These are phyloP conservation scores for Drosophila rufa DNA, from an alignment of 1,140 invertebrate genomes.

Conservation along the genomic window DNA sequence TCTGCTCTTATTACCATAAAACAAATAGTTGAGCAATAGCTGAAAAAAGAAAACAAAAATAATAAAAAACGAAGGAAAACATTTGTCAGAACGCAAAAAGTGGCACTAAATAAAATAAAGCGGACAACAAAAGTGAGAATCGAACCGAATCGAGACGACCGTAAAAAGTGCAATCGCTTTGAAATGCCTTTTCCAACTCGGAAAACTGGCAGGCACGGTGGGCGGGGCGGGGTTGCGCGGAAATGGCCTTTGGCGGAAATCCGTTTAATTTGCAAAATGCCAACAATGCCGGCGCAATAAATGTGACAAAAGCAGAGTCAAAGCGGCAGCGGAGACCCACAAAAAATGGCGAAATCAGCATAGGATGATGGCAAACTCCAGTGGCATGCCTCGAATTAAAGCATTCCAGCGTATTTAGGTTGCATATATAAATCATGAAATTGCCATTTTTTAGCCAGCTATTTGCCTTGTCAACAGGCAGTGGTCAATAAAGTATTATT, in stretches of 20 bases:
- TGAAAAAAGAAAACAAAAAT: slow-evolving; percentile 3
- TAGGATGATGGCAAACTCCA: slow-evolving; percentile 21
- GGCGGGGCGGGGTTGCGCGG: slow-evolving; percentile 23
- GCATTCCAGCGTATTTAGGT: slow-evolving; percentile 28
- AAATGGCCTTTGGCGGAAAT: slow-evolving; percentile 79
- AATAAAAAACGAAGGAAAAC: slow-evolving; percentile 47
- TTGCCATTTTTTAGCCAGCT: slow-evolving; percentile 6
- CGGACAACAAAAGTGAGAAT: slow-evolving; percentile 39
- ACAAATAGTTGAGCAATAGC: slow-evolving; percentile 26
- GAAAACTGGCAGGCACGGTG: slow-evolving; percentile 14
- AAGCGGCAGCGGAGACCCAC: slow-evolving; percentile 22
- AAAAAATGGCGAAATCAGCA: slow-evolving; percentile 33
- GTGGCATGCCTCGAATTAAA: slow-evolving; percentile 38
- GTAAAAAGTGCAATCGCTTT: slow-evolving; percentile 65
- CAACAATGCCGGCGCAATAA: slow-evolving; percentile 76
- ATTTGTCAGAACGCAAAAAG: slow-evolving; percentile 56
- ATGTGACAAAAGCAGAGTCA: slow-evolving; percentile 69
- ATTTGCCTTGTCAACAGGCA: slow-evolving; percentile 38
- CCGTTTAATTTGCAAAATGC: slow-evolving; percentile 80
- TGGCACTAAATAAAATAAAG: slow-evolving; percentile 43
- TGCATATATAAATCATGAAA: slow-evolving; percentile 30
- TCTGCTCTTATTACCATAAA: slow-evolving; percentile 38
- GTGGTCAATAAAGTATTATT: slow-evolving; percentile 41
- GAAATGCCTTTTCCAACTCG: slow-evolving; percentile 42
- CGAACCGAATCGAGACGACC: slow-evolving; percentile 32